phyloP scores from a whole-genome alignment of 2,797 vertebrate species.

The Tragopan temminckii region DNA sequence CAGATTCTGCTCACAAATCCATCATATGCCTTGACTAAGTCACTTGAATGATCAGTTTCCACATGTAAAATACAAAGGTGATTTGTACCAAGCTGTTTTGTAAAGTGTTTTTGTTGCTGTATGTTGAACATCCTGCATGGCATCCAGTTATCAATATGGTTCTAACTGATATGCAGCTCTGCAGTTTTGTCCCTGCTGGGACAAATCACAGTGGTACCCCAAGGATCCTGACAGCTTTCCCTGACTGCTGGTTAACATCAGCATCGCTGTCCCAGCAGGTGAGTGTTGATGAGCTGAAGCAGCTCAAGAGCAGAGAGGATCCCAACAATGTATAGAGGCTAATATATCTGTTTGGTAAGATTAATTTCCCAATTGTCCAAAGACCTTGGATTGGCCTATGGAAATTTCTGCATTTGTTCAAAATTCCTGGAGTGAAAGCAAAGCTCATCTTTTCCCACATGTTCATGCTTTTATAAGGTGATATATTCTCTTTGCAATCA shows the following conservation, averaged over 20 bases:
- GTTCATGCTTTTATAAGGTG: not conserved
- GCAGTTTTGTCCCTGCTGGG: not conserved
- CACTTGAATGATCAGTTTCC: not conserved
- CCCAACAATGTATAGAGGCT: not conserved
- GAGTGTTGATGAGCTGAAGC: not conserved
- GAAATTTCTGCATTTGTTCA: constrained; percentile 13
- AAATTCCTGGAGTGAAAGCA: not conserved
- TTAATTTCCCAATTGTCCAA: not conserved
- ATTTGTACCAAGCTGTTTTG: not conserved
- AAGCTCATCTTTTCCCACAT: constrained; percentile 9
- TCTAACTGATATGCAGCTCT: not conserved
- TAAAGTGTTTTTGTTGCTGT: not conserved
- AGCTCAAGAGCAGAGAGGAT: constrained; percentile 1
- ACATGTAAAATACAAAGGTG: not conserved
- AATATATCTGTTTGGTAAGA: constrained; percentile 3
- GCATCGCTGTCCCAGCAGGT: not conserved
- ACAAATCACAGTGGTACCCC: not conserved
- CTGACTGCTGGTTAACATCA: constrained; percentile 15
- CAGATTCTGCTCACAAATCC: constrained; percentile 18
- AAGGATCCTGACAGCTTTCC: not conserved
- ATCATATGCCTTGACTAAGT: not conserved
- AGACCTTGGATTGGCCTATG: not conserved
- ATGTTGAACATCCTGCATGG: not conserved
- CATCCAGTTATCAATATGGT: not conserved
- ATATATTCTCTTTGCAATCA: not conserved